A percentile compares a stretch with the other conserved stretches of the same genome.
These are phyloP conservation scores for Rhabdornis inornatus DNA, from an alignment of 2,113 vertebrate species.

Conservation along the genomic window DNA sequence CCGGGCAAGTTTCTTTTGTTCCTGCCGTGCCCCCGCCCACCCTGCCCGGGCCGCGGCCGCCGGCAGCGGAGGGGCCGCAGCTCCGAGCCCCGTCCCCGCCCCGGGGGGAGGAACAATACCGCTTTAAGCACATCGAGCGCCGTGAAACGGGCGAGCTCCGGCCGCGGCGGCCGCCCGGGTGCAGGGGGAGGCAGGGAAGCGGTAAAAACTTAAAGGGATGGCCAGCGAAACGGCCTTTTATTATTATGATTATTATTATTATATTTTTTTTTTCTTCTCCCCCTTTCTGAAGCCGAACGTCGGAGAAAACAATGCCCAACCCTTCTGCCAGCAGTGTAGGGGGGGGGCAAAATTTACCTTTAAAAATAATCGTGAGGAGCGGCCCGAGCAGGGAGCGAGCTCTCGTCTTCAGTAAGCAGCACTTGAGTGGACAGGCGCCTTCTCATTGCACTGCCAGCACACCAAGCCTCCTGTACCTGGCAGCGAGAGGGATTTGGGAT, in stretches of 20 bases:
- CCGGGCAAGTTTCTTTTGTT: constrained; percentile 35
- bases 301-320: neutral
- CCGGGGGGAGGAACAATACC: constrained; percentile 15
- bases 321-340: neutral
- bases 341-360: constrained; percentile 3
- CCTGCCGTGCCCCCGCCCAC: neutral
- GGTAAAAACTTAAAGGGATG: neutral
- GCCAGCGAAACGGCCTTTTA: neutral
- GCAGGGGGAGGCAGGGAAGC: neutral
- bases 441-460: neutral
- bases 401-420: neutral
- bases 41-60: neutral
- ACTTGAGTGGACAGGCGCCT: neutral
- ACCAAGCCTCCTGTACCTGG: neutral
- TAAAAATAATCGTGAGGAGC: neutral
- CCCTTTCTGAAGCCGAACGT: neutral
- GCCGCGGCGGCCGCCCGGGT: neutral
- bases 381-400: neutral
- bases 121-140: neutral
- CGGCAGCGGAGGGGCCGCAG: neutral
- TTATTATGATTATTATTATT: neutral
- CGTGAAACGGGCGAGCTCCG: neutral
- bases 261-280: too few relatives aligned
- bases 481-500: neutral
- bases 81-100: neutral